Evolutionary conservation across 2,113 vertebrate genomes (phyloP).

Genomic region (Falcunculus frontatus): DNA sequence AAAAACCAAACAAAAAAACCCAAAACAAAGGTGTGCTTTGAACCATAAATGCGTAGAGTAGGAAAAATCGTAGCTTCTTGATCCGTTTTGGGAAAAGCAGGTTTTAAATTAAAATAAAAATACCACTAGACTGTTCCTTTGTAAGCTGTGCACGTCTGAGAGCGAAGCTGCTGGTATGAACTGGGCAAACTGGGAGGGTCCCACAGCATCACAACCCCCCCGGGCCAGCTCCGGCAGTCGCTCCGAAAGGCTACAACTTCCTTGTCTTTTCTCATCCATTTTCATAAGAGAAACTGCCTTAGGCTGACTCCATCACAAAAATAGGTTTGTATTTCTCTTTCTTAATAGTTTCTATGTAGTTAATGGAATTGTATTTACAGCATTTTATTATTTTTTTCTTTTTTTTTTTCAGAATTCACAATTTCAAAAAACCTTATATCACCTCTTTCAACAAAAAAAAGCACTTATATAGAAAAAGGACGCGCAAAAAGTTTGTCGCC

Average conservation of each 20-base stretch:
- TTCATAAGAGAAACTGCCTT: constrained; percentile 81
- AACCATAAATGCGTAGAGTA: constrained; percentile 77
- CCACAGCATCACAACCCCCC: background rate
- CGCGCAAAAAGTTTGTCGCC: constrained; percentile 90
- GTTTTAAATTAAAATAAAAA: constrained; percentile 62
- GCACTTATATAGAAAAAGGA: constrained; percentile 96
- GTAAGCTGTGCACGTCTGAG: constrained; percentile 75
- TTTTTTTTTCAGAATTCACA: constrained; percentile 85
- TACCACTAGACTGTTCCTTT: constrained; percentile 65
- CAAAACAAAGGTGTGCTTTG: constrained; percentile 82
- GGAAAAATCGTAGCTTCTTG: constrained; percentile 72
- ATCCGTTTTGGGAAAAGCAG: constrained; percentile 74
- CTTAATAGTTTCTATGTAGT: constrained; percentile 94
- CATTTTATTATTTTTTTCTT: constrained; percentile 72
- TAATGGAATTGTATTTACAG: constrained; percentile 99
- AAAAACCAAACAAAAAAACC: background rate
- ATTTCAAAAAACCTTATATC: constrained; percentile 89
- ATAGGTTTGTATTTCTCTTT: constrained; percentile 88
- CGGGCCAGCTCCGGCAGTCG: constrained; percentile 72
- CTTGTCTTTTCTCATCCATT: constrained; percentile 49
- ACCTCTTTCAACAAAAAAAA: constrained; percentile 92
- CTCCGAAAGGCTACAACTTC: constrained; percentile 45
- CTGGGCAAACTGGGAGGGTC: constrained; percentile 77
- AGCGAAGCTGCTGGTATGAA: constrained; percentile 80
- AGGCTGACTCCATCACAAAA: constrained; percentile 93